Evolutionary conservation across 2,888 invertebrate genomes (phyloP), one percentile per base, ranked within the genome.

Genomic region (Saturnia japonica): DNA sequence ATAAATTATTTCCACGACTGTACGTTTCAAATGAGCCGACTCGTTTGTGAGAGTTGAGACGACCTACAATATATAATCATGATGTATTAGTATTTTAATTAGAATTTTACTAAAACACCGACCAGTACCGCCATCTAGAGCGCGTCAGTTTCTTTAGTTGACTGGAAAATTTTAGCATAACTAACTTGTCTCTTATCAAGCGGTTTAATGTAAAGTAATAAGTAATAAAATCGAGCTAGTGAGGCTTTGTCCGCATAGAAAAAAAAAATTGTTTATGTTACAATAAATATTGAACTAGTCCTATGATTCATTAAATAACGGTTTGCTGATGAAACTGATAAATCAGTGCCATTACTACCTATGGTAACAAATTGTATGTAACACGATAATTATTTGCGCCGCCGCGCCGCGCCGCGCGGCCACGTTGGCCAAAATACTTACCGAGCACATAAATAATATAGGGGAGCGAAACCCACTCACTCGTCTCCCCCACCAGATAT

Each of bases 401-500:
- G 28, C 57, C 1, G 0, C 25, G 54, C 19, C 19, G 7, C 14
- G 28, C 57, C 1, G 0, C 25, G 54, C 19, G 47, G 7, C 14
- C 25, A 28, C 25, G 25, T 60, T 60, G 57, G 57, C 28, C 57
- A 57, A 11, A 47, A 28, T 60, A 57, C 57, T 60, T 60, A 14
- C n/a, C 54, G 54, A 54, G 28, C 25, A 60, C 25, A 54, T 54
- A 54, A 54, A 54, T 54, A 60, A 28, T 60, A 28, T 28, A 60
- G 57, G 64, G 64, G 40, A 28, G 64, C 19, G n/a, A 34, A 60
- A 57, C 54, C 54, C 70, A 42, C 54, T 51, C 70, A 42, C 25
- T 47, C n/a, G 25, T 67, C 67, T 66, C 54, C 70, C 72, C 70
- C 72, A 67, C 67, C 68, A 72, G 70, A 66, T 68, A 68, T 71